Evolutionary conservation across 2,888 invertebrate genomes (phyloP), one percentile per base, ranked within the genome.

Genomic region (Herminia tarsipennalis): DNA sequence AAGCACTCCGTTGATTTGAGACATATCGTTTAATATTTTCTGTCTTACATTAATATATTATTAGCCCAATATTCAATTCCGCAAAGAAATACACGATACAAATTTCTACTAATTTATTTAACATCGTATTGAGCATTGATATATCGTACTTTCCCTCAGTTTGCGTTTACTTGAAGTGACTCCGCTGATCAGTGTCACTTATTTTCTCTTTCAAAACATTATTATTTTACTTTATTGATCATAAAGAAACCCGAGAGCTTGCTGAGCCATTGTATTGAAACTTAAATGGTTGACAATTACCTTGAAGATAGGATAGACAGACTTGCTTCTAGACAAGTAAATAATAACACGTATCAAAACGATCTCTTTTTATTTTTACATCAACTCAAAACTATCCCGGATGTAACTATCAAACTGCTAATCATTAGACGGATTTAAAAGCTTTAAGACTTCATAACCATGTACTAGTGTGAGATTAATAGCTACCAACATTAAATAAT

Each of bases 61-160:
- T n/a, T n/a, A n/a, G n/a, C n/a, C n/a, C n/a, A n/a, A n/a, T n/a
- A n/a, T n/a, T n/a, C n/a, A n/a, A n/a, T n/a, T n/a, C n/a, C n/a
- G n/a, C n/a, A n/a, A n/a, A n/a, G n/a, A n/a, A n/a, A n/a, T n/a
- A n/a, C n/a, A n/a, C n/a, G n/a, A n/a, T n/a, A n/a, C n/a, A n/a
- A n/a, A n/a, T n/a, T n/a, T n/a, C n/a, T n/a, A 29, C 43, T 51
- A 50, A 50, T 60, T 64, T 59, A 44, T 33, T 50, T 45, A 42
- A 50, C 46, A 42, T 30, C 21, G 33, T 13, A 42, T 30, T 33
- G 22, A 33, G 20, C 27, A 29, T 13, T 25, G 22, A 40, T 40
- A 53, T 36, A 41, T 40, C 32, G 32, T 10, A 5, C 50, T 61
- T 64, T 61, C 47, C 34, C 42, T 40, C 18, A 47, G 25, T 24